A percentile compares a stretch with the other conserved stretches of the same genome.
phyloP scores from a whole-genome alignment of 2,888 invertebrate species.

The Plebejus melissa region DNA sequence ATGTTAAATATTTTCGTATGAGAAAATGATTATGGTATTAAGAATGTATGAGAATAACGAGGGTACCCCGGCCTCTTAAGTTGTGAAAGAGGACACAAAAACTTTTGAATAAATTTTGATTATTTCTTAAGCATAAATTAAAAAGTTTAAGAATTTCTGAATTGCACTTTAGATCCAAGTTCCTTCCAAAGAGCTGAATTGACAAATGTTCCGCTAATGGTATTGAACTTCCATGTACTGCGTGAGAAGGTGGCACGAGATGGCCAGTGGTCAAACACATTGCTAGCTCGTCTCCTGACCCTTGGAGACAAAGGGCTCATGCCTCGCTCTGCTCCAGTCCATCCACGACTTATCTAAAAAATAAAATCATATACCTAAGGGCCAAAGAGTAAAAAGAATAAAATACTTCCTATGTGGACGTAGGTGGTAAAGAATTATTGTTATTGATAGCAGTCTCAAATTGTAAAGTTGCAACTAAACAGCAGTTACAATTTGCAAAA shows the following conservation, averaged over 20 bases:
- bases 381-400: too few relatives aligned
- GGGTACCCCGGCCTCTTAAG: too few relatives aligned
- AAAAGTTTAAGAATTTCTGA: conserved; percentile 27
- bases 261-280: conserved; percentile 53
- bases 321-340: conserved; percentile 44
- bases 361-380: too few relatives aligned
- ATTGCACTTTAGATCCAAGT: conserved; percentile 45
- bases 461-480: too few relatives aligned
- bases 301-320: conserved; percentile 59
- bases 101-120: background rate
- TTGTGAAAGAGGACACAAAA: too few relatives aligned
- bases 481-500: too few relatives aligned
- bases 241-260: conserved; percentile 50
- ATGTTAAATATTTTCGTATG: too few relatives aligned
- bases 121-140: background rate
- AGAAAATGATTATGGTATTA: too few relatives aligned
- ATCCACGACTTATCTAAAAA: conserved; percentile 47
- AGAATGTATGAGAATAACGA: too few relatives aligned
- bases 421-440: too few relatives aligned
- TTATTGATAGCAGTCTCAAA: too few relatives aligned
- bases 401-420: too few relatives aligned
- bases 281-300: conserved; percentile 54
- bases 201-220: conserved; percentile 62
- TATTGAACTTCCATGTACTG: conserved; percentile 64
- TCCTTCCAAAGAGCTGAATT: conserved; percentile 62